Base-by-base conservation (phyloP, 2,113 vertebrate genomes). In the Saguinus midas region DNA sequence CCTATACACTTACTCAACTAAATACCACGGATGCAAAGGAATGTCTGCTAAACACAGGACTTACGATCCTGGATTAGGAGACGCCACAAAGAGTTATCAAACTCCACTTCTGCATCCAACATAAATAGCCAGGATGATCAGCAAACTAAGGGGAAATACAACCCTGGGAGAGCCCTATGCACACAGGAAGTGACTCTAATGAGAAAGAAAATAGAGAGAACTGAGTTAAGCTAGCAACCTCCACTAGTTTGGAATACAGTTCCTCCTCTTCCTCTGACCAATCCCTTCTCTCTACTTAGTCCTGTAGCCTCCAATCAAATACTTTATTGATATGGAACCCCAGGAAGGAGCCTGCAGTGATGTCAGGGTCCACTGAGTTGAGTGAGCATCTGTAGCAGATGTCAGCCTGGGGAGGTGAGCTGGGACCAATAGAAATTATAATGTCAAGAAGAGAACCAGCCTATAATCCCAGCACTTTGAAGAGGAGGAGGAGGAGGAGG, bases 21-120 rank as follows among this genome's bases (percentile, higher is more conserved):
- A 92, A 96, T 88, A 55, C 23, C 75, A 70, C 18, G 93, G 79
- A 93, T 72, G 68, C 73, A 86, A 80, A 93, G 83, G 52, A 95
- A 72, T 82, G 25, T 93, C 81, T 94, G 35, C 18, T 82, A 75
- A 88, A 86, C 87, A 86, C n/a, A 75, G 27, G 32, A 6, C 32
- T 90, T 86, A 70, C 8, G 48, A 75, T 45, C 20, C 21, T 75
- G 76, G 57, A 68, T 97, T 83, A 96, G 73, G 94, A 76, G 95
- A 93, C 21, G 86, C n/a, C 68, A 23, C 78, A 14, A 92, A 90
- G 58, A 18, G 61, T 61, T 78, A 25, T 55, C 89, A 85, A 40
- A 55, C 17, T 95, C 66, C 73, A 85, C 79, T 79, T 93, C 21
- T 52, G 87, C n/a, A 58, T 81, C 90, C 35, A 66, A 95, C 96